Conservation (phyloP, 2,113 vertebrate species). For the Thalassoma bifasciatum region DNA sequence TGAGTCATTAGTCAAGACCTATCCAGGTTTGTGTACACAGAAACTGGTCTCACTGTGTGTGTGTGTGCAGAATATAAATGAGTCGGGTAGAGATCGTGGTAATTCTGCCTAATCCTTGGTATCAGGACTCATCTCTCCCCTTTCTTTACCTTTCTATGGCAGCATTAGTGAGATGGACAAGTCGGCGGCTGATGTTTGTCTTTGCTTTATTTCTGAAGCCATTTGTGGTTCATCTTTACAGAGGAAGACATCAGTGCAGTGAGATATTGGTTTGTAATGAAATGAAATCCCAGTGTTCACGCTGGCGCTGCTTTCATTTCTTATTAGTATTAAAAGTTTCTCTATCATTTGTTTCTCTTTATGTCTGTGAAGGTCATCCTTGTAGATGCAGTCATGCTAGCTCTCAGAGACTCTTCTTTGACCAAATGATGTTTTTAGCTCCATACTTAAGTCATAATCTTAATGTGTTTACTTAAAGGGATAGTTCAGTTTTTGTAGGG, state of each 20-base stretch:
- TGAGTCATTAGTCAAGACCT: constrained; percentile 52
- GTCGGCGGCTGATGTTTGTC: constrained; percentile 35
- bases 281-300: neutral
- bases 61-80: constrained; percentile 60
- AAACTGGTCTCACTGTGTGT: constrained; percentile 47
- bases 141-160: constrained; percentile 38
- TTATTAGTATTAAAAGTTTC: neutral
- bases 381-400: neutral
- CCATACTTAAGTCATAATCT: neutral
- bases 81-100: constrained; percentile 18
- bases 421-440: neutral
- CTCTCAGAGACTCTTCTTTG: neutral
- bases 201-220: constrained; percentile 35
- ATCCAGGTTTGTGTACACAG: constrained; percentile 57
- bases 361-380: neutral
- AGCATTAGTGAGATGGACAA: constrained; percentile 30
- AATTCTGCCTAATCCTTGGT: constrained; percentile 45
- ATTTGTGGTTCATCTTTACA: constrained; percentile 11
- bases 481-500: no score
- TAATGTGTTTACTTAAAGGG: no score
- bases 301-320: neutral
- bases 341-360: neutral
- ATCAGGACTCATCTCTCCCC: constrained; percentile 36
- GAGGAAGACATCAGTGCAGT: constrained; percentile 1
- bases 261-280: neutral